These are phyloP conservation scores for Hemaris fuciformis DNA, from an alignment of 2,888 invertebrate genomes.

Conservation along the genomic window DNA sequence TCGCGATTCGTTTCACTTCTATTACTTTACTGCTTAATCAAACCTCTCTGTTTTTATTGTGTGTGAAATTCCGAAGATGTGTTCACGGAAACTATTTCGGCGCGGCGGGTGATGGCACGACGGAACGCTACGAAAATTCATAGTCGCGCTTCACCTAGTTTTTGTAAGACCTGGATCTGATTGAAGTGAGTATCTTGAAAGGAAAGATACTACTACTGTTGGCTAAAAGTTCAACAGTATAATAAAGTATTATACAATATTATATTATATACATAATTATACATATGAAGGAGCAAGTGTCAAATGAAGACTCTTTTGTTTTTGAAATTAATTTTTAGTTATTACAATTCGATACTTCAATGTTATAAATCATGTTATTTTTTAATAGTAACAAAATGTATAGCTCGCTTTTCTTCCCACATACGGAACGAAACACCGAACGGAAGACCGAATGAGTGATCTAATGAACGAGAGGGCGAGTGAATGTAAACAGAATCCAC, in stretches of 20 bases:
- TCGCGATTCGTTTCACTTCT: background rate
- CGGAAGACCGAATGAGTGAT: background rate
- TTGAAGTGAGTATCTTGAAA: too few relatives aligned
- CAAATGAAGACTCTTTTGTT: too few relatives aligned
- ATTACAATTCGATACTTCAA: too few relatives aligned
- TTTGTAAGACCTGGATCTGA: too few relatives aligned
- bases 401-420: background rate
- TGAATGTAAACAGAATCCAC: conserved; percentile 5
- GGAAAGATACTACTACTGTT: too few relatives aligned
- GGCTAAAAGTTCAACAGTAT: too few relatives aligned
- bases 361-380: background rate
- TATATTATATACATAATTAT: too few relatives aligned
- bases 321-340: too few relatives aligned
- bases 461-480: conserved; percentile 5
- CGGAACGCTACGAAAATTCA: too few relatives aligned
- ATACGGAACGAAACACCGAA: background rate
- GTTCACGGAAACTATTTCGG: background rate
- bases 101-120: background rate
- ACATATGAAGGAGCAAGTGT: too few relatives aligned
- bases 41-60: background rate
- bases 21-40: conserved; percentile 5
- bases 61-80: background rate
- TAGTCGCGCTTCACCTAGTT: too few relatives aligned
- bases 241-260: too few relatives aligned
- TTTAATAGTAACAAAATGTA: background rate